These are phyloP conservation scores for Sternarchorhynchus goeldii DNA, from an alignment of 2,797 vertebrate species.

Conservation along the genomic window DNA sequence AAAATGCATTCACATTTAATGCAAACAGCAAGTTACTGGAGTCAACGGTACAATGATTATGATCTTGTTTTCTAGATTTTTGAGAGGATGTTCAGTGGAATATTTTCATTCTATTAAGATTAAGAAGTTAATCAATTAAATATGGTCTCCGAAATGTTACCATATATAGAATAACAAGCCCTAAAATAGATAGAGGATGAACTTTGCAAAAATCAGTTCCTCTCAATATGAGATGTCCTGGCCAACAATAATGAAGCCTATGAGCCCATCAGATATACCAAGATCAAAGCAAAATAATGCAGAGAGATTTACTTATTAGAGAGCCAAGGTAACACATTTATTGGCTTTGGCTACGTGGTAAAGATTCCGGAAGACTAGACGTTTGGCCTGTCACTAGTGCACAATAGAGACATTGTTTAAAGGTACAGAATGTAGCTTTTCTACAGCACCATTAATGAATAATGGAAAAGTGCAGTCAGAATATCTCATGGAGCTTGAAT, in stretches of 20 bases:
- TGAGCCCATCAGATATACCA: conserved; percentile 42
- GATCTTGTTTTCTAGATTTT: not conserved
- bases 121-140: conserved; percentile 27
- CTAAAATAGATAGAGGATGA: conserved; percentile 35
- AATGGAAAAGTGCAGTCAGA: no score
- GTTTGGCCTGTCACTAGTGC: not conserved
- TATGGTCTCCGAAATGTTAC: not conserved
- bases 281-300: conserved; percentile 51
- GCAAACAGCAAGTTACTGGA: not conserved
- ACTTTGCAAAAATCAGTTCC: conserved; percentile 38
- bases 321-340: conserved; percentile 15
- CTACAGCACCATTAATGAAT: not conserved
- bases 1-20: not conserved
- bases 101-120: conserved; percentile 35
- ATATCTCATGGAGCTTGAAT: no score
- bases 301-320: conserved; percentile 18
- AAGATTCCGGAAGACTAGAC: not conserved
- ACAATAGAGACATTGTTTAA: not conserved
- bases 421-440: not conserved
- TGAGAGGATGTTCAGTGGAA: not conserved
- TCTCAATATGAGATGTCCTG: conserved; percentile 49
- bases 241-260: conserved; percentile 50
- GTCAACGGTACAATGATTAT: not conserved
- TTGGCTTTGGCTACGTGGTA: conserved; percentile 18
- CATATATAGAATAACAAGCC: conserved; percentile 29